Evolutionary conservation across 2,113 vertebrate genomes (phyloP), one percentile per base, ranked within the genome.

Genomic region (Equus przewalskii): DNA sequence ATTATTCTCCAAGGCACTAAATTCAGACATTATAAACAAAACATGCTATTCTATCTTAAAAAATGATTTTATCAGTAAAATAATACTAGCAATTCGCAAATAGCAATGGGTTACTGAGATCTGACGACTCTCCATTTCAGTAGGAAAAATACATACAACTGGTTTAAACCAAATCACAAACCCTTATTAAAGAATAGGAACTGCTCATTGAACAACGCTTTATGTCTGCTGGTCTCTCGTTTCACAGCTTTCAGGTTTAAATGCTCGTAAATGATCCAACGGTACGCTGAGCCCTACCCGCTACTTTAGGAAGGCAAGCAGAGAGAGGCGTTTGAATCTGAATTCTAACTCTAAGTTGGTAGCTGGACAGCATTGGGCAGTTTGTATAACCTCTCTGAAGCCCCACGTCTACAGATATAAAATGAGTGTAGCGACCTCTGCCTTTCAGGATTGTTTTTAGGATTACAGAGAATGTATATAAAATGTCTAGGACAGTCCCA

Each of bases 1-100:
- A 89, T 93, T 96, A 67, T 97, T 98, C 96, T 97, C 69, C 85
- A 96, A 98, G 86, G 96, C 89, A 91, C 92, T 87, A 98, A 95
- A 88, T 88, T 78, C 75, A 97, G 87, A 94, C 72, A 94, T 92
- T 84, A 94, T 83, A 92, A 96, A 93, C 86, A 70, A 96, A 96
- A 95, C 44, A 88, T 36, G 72, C 6, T 85, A 84, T 46, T 76
- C 49, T 95, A 85, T 41, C 54, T 69, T 79, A 84, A 95, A 76
- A 93, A 87, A 94, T 69, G 44, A 94, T 85, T 82, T 49, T 84
- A 22, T 93, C 56, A 49, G 70, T 93, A 93, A 96, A 96, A 92
- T 69, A 89, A 86, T 70, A 89, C 54, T 67, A 84, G 75, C 13
- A 96, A 41, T 80, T 97, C 65, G 11, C 58, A 94, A 72, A 78